phyloP scores from a whole-genome alignment of 2,888 invertebrate genomes.

The Cosmopolites sordidus region DNA sequence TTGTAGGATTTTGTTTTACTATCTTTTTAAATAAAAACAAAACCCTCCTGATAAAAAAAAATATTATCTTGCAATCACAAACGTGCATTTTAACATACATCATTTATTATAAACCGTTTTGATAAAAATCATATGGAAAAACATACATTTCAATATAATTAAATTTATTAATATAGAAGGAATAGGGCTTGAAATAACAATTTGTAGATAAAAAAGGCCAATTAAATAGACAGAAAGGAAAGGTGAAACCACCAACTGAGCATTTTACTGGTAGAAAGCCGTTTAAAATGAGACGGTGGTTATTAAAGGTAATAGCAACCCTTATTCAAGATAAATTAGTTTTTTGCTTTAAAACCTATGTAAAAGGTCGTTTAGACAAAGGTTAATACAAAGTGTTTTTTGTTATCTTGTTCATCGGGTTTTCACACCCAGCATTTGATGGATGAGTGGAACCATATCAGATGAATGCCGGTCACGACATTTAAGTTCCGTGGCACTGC shows the following conservation, averaged over 20 bases:
- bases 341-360: constrained; percentile 46
- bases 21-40: no score
- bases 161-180: no score
- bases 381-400: constrained; percentile 48
- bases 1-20: no score
- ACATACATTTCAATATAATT: no score
- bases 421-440: constrained; percentile 49
- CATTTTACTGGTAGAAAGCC: constrained; percentile 31
- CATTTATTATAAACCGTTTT: no score
- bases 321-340: constrained; percentile 48
- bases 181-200: background rate
- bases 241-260: constrained; percentile 16
- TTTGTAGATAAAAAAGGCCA: constrained; percentile 3
- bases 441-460: constrained; percentile 48
- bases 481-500: constrained; percentile 40
- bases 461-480: constrained; percentile 49
- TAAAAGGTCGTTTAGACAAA: constrained; percentile 48
- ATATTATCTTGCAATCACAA: no score
- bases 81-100: no score
- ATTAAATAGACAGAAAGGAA: constrained; percentile 7
- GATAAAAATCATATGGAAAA: no score
- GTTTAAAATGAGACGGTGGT: constrained; percentile 40
- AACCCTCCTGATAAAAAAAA: no score
- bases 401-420: constrained; percentile 48
- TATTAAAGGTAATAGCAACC: constrained; percentile 45